phyloP scores from a whole-genome alignment of 2,113 vertebrate species.

The Salvelinus sp. region DNA sequence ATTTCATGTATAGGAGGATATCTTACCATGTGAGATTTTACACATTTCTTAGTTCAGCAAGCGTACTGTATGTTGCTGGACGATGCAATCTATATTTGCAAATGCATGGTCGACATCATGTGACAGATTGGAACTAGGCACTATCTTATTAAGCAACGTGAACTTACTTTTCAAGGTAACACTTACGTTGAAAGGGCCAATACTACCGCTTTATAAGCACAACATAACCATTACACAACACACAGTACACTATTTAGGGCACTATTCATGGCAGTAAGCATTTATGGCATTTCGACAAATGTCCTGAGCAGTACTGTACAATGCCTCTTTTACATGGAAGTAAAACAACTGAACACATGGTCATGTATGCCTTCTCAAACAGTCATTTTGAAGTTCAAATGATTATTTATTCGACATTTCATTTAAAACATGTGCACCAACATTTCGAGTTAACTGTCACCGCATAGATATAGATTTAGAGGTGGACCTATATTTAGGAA shows the following conservation, averaged over 20 bases:
- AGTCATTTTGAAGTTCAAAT: neutral
- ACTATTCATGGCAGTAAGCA: conserved; percentile 33
- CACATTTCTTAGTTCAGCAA: conserved; percentile 65
- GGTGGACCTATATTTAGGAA: conserved; percentile 39
- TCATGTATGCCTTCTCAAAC: neutral
- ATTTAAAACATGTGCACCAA: conserved; percentile 27
- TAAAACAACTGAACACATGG: conserved; percentile 25
- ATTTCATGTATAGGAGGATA: conserved; percentile 70
- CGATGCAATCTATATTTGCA: conserved; percentile 50
- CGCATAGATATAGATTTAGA: conserved; percentile 48
- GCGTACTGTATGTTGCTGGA: conserved; percentile 49
- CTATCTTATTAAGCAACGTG: conserved; percentile 40
- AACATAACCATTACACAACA: conserved; percentile 50
- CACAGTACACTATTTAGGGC: conserved; percentile 6
- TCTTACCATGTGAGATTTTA: conserved; percentile 70
- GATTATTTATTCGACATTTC: neutral
- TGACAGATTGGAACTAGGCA: conserved; percentile 48
- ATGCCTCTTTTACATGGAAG: conserved; percentile 39
- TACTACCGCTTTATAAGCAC: conserved; percentile 67
- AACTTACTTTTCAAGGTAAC: conserved; percentile 62
- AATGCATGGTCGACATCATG: conserved; percentile 53
- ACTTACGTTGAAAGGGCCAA: conserved; percentile 65
- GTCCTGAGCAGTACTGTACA: conserved; percentile 42
- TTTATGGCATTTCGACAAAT: conserved; percentile 55
- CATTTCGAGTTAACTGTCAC: conserved; percentile 70